A percentile compares a stretch with the other conserved stretches of the same genome.
Conservation (phyloP, 2,888 invertebrate species). For the Eupithecia subumbrata region DNA sequence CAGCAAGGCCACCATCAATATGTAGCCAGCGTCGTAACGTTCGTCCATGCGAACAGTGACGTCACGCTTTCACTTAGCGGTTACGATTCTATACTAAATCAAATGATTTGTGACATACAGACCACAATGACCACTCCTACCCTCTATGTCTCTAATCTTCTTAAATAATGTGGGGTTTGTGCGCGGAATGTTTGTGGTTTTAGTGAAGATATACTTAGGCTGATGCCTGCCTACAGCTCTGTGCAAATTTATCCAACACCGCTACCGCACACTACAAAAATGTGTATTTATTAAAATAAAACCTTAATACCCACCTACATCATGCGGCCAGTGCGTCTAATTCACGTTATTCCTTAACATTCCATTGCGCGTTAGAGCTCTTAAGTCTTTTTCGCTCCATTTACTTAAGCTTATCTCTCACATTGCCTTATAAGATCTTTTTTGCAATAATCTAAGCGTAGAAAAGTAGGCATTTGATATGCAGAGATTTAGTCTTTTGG, state of each 20-base stretch:
- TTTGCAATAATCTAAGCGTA: too few relatives aligned
- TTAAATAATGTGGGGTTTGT: conserved; percentile 26
- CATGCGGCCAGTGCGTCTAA: not conserved
- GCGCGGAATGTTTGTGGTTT: conserved; percentile 16
- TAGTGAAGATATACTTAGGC: not conserved
- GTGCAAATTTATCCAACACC: too few relatives aligned
- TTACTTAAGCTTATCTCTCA: not conserved
- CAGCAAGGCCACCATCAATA: conserved; percentile 22
- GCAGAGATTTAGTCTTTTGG: too few relatives aligned
- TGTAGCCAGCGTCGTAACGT: conserved; percentile 27
- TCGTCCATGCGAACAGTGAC: conserved; percentile 34
- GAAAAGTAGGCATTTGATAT: too few relatives aligned
- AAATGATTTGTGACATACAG: conserved; percentile 44
- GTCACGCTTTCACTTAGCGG: conserved; percentile 46
- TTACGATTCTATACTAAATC: conserved; percentile 40
- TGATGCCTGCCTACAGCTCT: too few relatives aligned
- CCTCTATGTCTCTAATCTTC: conserved; percentile 33
- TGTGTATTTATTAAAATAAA: too few relatives aligned
- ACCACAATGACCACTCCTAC: conserved; percentile 44
- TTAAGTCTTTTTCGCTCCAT: not conserved
- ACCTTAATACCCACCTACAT: too few relatives aligned
- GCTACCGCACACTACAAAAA: too few relatives aligned
- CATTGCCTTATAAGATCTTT: not conserved
- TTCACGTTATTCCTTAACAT: not conserved
- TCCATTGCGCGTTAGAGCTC: not conserved